phyloP scores from a whole-genome alignment of 2,888 invertebrate species.

The Scaptomyza reducta region DNA sequence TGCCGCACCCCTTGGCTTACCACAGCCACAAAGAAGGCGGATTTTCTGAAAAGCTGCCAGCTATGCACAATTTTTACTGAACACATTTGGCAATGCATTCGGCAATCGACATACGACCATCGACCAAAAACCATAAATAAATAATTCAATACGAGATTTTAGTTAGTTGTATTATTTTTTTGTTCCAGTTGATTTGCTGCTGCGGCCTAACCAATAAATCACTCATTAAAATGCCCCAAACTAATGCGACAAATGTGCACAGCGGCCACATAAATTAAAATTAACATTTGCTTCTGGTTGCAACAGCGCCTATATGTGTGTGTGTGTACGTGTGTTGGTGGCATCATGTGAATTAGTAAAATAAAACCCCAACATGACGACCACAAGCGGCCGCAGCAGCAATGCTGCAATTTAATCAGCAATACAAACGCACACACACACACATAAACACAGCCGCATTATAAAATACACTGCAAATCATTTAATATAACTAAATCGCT shows the following conservation, averaged over 20 bases:
- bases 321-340: slow-evolving; percentile 23
- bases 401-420: slow-evolving; percentile 63
- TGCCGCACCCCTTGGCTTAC: slow-evolving; percentile 12
- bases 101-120: slow-evolving; percentile 30
- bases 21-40: slow-evolving; percentile 11
- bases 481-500: not conserved
- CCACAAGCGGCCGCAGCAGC: slow-evolving; percentile 71
- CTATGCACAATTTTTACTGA: slow-evolving; percentile 52
- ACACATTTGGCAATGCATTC: slow-evolving; percentile 37
- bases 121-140: slow-evolving; percentile 60
- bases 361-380: slow-evolving; percentile 69
- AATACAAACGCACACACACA: slow-evolving; percentile 16
- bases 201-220: slow-evolving; percentile 71
- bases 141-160: slow-evolving; percentile 65
- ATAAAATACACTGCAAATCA: slow-evolving; percentile 19
- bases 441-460: slow-evolving; percentile 4
- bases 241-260: slow-evolving; percentile 75
- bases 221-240: slow-evolving; percentile 75
- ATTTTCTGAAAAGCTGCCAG: slow-evolving; percentile 34
- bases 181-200: slow-evolving; percentile 46
- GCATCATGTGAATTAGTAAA: slow-evolving; percentile 76
- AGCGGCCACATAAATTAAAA: slow-evolving; percentile 77
- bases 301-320: slow-evolving; percentile 6
- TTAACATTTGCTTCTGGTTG: slow-evolving; percentile 63
- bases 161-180: slow-evolving; percentile 13